Percentiles rank a stretch among this genome's conserved stretches.
phyloP scores from a whole-genome alignment of 2,888 invertebrate genomes.

The Cephus rjabovi region DNA sequence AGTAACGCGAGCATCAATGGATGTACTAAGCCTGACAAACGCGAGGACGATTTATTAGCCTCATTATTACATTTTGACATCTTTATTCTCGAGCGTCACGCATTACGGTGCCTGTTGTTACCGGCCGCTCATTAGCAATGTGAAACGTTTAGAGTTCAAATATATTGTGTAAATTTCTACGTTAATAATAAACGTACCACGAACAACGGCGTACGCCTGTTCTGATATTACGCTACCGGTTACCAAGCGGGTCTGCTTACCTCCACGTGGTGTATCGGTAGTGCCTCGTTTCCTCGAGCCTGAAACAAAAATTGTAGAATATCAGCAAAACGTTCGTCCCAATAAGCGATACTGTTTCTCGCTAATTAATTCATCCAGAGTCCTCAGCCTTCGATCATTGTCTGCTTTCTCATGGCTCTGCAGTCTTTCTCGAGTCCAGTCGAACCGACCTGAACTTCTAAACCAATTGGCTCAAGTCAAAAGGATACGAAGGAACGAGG shows the following conservation, averaged over 20 bases:
- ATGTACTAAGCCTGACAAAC: not conserved
- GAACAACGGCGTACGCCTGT: not conserved
- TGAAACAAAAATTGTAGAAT: conserved; percentile 42
- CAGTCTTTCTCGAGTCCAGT: not conserved
- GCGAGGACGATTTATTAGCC: not conserved
- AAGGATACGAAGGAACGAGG: not conserved
- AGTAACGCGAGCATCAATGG: not conserved
- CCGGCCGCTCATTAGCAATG: not conserved
- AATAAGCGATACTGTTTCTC: not conserved
- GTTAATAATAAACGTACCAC: not conserved
- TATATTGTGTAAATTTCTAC: not conserved
- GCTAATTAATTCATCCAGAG: not conserved
- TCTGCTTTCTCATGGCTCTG: not conserved
- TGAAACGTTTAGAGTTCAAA: not conserved
- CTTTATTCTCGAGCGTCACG: not conserved
- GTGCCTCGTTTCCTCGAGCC: conserved; percentile 56
- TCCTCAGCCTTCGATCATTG: not conserved
- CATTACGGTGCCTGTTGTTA: not conserved
- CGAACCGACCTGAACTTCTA: conserved; percentile 26
- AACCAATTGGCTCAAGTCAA: conserved; percentile 23
- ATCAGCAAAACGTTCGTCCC: not conserved
- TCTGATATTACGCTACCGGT: not conserved
- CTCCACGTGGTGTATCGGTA: conserved; percentile 57
- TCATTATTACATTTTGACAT: conserved; percentile 2
- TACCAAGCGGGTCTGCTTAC: conserved; percentile 36